Percentiles rank a stretch among this genome's conserved stretches.
phyloP scores from a whole-genome alignment of 2,797 vertebrate genomes.

The Percopsis omiscomaycus region DNA sequence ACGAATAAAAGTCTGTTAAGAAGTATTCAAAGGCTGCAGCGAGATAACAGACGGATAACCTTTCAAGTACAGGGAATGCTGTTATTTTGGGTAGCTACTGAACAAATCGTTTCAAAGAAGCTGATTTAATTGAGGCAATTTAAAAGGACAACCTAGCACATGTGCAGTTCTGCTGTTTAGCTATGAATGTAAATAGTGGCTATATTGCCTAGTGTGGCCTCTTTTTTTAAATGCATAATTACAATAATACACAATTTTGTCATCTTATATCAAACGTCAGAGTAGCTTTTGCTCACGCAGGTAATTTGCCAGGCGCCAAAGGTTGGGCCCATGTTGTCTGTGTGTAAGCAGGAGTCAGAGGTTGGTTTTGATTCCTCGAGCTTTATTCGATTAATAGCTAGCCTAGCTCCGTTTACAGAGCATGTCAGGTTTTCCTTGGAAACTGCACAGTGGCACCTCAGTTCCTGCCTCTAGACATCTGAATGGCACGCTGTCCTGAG shows the following conservation, averaged over 20 bases:
- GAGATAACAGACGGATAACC: constrained; percentile 6
- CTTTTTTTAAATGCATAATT: constrained; percentile 6
- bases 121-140: constrained; percentile 24
- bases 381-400: constrained; percentile 71
- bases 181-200: background rate
- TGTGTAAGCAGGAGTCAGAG: constrained; percentile 52
- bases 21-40: constrained; percentile 42
- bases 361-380: constrained; percentile 48
- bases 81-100: too few species aligned
- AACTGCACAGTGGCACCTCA: constrained; percentile 64
- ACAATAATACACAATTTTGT: constrained; percentile 10
- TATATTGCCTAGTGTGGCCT: background rate
- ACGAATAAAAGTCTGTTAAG: constrained; percentile 16
- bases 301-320: constrained; percentile 56
- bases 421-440: constrained; percentile 63
- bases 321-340: constrained; percentile 32
- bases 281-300: constrained; percentile 21
- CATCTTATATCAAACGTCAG: constrained; percentile 31
- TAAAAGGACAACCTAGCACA: constrained; percentile 2
- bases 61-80: too few species aligned
- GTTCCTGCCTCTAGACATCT: constrained; percentile 55
- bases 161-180: background rate
- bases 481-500: constrained; percentile 54
- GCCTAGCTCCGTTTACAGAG: constrained; percentile 52
- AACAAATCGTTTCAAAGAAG: constrained; percentile 13